phyloP scores from a whole-genome alignment of 2,113 vertebrate species.

The Rhinolophus sinicus region DNA sequence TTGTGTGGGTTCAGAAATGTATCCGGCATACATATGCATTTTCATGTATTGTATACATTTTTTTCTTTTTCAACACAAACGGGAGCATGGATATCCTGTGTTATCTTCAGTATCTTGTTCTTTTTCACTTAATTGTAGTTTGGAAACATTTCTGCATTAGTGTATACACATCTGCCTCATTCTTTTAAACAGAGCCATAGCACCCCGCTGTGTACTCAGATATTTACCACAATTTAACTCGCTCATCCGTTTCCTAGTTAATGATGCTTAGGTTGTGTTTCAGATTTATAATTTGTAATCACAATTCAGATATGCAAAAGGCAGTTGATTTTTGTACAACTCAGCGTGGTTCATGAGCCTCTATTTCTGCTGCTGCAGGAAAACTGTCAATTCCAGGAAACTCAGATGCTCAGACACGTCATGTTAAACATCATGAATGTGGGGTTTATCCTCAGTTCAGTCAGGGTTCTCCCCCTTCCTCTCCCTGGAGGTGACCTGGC shows the following conservation, averaged over 20 bases:
- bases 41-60: background rate
- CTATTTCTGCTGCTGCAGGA: background rate
- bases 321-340: background rate
- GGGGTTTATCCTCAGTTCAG: background rate
- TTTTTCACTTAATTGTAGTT: background rate
- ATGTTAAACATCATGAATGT: fast-evolving
- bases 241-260: background rate
- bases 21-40: background rate
- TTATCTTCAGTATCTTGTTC: background rate
- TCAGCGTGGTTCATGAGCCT: background rate
- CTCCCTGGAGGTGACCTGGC: background rate
- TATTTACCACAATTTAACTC: background rate
- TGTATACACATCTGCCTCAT: background rate
- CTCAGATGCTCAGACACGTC: background rate
- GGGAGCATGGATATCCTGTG: background rate
- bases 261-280: background rate
- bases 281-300: background rate
- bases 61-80: background rate
- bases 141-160: background rate
- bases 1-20: background rate
- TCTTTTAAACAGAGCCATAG: background rate
- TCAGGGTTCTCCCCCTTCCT: background rate
- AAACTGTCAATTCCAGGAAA: background rate
- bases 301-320: background rate
- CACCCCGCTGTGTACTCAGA: background rate